Percentiles rank a stretch among this genome's conserved stretches.
Conservation (phyloP, 2,888 invertebrate genomes). For the Scrobipalpa atriplicella region DNA sequence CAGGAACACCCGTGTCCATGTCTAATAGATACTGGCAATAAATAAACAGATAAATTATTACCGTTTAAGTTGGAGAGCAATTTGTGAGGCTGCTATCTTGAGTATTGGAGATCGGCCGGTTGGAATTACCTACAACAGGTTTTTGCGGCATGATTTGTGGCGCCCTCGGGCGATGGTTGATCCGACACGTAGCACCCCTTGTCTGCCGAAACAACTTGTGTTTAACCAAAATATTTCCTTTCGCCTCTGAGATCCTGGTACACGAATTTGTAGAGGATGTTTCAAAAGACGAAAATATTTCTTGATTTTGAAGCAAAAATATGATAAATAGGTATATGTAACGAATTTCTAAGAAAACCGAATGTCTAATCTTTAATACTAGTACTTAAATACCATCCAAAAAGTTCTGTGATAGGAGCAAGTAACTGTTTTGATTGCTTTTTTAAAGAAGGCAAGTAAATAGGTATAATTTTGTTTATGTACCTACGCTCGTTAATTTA, state of each 20-base stretch:
- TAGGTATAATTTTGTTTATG: neutral
- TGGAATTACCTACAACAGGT: constrained; percentile 77
- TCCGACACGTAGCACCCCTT: constrained; percentile 69
- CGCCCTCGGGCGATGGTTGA: constrained; percentile 73
- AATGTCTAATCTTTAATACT: neutral
- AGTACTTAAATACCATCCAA: neutral
- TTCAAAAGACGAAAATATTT: no score
- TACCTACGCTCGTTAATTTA: constrained; percentile 11
- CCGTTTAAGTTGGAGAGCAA: constrained; percentile 75
- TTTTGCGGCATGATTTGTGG: constrained; percentile 79
- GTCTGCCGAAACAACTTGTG: constrained; percentile 60
- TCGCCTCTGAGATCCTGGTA: constrained; percentile 45
- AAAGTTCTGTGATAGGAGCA: neutral
- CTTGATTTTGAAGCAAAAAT: neutral
- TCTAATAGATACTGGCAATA: constrained; percentile 62
- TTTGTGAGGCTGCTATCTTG: constrained; percentile 73
- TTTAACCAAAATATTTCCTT: constrained; percentile 69
- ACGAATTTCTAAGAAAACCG: neutral
- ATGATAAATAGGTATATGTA: neutral
- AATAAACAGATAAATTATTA: constrained; percentile 75
- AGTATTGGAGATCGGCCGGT: constrained; percentile 67
- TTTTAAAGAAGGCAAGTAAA: neutral
- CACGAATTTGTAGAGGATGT: neutral
- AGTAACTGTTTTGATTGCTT: neutral
- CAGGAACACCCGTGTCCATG: constrained; percentile 21